A percentile compares a stretch with the other conserved stretches of the same genome.
phyloP scores from a whole-genome alignment of 2,888 invertebrate species.

The Chouioia cunea region DNA sequence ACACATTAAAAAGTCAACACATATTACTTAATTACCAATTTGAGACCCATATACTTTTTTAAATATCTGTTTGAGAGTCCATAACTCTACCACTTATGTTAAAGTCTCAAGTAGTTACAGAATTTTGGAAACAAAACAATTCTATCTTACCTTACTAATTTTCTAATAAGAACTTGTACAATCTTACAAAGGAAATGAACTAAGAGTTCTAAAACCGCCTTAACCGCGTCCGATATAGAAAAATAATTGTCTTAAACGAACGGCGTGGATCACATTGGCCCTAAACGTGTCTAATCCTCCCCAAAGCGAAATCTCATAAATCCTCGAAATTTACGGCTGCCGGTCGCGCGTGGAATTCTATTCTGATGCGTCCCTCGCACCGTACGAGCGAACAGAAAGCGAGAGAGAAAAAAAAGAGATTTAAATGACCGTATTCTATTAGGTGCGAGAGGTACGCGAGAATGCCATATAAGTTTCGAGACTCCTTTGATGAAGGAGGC shows the following conservation, averaged over 20 bases:
- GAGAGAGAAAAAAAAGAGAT: slow-evolving; percentile 49
- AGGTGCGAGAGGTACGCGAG: slow-evolving; percentile 52
- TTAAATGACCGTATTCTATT: slow-evolving; percentile 67
- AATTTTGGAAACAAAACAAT: slow-evolving; percentile 19
- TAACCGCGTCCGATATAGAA: slow-evolving; percentile 3
- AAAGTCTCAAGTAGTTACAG: slow-evolving; percentile 24
- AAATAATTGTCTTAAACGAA: slow-evolving; percentile 39
- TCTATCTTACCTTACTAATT: background rate
- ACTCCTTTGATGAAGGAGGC: slow-evolving; percentile 44
- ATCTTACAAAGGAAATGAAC: background rate
- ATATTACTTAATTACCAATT: too few relatives aligned
- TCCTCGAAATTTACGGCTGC: slow-evolving; percentile 58
- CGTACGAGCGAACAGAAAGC: background rate
- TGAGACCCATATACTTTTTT: slow-evolving; percentile 3
- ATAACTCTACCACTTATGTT: background rate
- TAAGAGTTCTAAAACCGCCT: background rate
- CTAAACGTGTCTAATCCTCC: slow-evolving; percentile 50
- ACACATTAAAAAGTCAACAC: too few relatives aligned
- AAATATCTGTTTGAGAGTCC: slow-evolving; percentile 19
- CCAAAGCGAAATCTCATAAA: slow-evolving; percentile 56
- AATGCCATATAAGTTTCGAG: slow-evolving; percentile 44
- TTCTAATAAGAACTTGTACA: slow-evolving; percentile 9
- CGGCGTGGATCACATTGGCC: slow-evolving; percentile 43
- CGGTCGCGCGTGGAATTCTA: slow-evolving; percentile 44
- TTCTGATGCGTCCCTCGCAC: slow-evolving; percentile 12